Base-by-base conservation (phyloP, 2,113 vertebrate genomes). In the Synchiropus splendidus region DNA sequence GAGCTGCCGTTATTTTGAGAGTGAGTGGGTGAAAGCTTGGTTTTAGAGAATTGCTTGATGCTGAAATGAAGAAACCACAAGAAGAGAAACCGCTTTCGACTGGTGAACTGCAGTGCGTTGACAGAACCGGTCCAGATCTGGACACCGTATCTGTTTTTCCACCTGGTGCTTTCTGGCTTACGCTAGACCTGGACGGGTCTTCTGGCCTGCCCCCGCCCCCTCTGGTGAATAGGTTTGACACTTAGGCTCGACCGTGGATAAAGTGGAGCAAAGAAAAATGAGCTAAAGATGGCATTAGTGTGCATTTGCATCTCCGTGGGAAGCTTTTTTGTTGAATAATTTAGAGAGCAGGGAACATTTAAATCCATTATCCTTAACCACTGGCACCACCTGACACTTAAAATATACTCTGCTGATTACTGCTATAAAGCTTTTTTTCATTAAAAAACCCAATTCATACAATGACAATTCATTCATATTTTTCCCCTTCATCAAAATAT, bases 161-260 rank as follows among this genome's bases (percentile, higher is more conserved):
- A 79, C 77, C 75, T 81, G 72, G 65, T 61, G 59, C 48, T 67
- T 61, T 60, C 65, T 67, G 56, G 56, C 50, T 48, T 9, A 16
- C 32, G 51, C 51, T 47, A 42, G 48, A 54, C 39, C 16, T 13
- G 32, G 37, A 53, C 8, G 21, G n/a, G n/a, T n/a, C n/a, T 27
- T 27, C 53, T 13, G 16, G 44, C 41, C 36, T 58, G 30, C 37
- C 4, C 39, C 48, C 50, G 33, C 52, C 48, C 32, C 52, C 64
- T 31, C 42, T 15, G 39, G 27, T 16, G 16, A n/a, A 57, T 50
- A 3, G 39, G 45, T 32, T 54, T 36, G 39, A 45, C 4, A 31
- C 46, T 53, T 34, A 45, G 21, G 14, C 37, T 49, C 52, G 34
- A 21, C 50, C 38, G 45, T 42, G 63, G 64, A 56, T 72, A 72